Evolutionary conservation across 2,888 invertebrate genomes (phyloP), one percentile per base, ranked within the genome.

Genomic region (Agrenia bidenticulata): DNA sequence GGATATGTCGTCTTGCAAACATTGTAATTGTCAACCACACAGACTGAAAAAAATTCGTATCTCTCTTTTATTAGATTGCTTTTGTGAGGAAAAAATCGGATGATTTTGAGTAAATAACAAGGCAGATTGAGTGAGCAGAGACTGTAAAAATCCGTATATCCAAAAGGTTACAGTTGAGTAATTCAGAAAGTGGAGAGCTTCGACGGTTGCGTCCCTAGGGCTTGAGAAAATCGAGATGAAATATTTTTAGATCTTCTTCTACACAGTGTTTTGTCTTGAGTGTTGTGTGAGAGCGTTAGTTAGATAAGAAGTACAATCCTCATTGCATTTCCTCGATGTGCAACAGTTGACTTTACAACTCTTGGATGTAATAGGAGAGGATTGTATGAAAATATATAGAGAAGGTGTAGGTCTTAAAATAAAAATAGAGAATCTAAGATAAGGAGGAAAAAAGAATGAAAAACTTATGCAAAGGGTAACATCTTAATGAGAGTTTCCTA

Each of bases 231-330:
- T 45, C 19, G 45, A 45, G 45, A 45, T 45, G 45, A 45, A 45
- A 45, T 45, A 45, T 45, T 45, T 45, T 45, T 45, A 45, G 45
- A 45, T 32, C 32, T 32, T 32, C 32, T 32, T 32, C 45, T 11
- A 45, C n/a, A 15, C 4, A 45, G 4, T 45, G 45, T 45, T 15
- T 15, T 45, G 19, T 45, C 45, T 15, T 45, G 45, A 15, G 45
- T 15, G 45, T 5, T 17, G 45, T 45, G 45, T 45, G 45, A 11
- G 45, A 5, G 32, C 15, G 45, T 45, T 45, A 9, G 45, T 15
- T 5, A 17, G 45, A 45, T 45, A 45, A 45, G 19, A 45, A 45
- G 4, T 19, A 45, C 45, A 45, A 45, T 45, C 5, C 19, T 15
- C 45, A 45, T 19, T 45, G 45, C 5, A 45, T 45, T 45, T 45